phyloP scores from a whole-genome alignment of 2,113 vertebrate genomes.

The Rhineura floridana region DNA sequence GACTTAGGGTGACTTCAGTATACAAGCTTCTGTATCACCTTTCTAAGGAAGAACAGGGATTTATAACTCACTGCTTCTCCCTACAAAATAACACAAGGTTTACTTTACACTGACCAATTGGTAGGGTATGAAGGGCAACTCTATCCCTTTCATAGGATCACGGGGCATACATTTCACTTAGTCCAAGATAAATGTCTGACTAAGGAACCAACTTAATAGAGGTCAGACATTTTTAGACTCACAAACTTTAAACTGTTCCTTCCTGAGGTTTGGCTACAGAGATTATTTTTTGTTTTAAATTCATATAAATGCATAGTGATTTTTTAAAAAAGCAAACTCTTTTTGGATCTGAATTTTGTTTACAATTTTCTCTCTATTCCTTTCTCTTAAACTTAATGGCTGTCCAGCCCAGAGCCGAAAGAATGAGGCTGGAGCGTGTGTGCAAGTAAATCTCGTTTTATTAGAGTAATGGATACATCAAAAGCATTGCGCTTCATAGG shows the following conservation, averaged over 20 bases:
- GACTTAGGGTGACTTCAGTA: background rate
- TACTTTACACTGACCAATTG: background rate
- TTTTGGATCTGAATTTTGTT: conserved; percentile 14
- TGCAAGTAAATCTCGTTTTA: no score
- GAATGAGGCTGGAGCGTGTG: no score
- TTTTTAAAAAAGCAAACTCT: conserved; percentile 36
- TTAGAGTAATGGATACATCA: no score
- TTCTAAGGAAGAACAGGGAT: background rate
- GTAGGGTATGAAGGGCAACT: rapidly evolving
- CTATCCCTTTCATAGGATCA: background rate
- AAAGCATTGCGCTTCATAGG: no score
- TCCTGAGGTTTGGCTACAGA: conserved; percentile 15
- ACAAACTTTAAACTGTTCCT: rapidly evolving
- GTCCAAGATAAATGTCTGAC: background rate
- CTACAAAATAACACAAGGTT: conserved; percentile 34
- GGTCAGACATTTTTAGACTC: conserved; percentile 28
- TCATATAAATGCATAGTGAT: conserved; percentile 32
- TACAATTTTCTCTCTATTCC: conserved; percentile 34
- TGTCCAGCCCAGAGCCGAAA: no score
- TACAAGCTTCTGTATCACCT: background rate
- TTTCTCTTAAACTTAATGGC: conserved; percentile 9
- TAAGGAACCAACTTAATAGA: conserved; percentile 20
- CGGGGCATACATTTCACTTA: conserved; percentile 20
- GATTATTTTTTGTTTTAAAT: conserved; percentile 11
- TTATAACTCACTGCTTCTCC: background rate